Base-by-base conservation (phyloP, 2,888 invertebrate species). In the Myopa tessellatipennis region DNA sequence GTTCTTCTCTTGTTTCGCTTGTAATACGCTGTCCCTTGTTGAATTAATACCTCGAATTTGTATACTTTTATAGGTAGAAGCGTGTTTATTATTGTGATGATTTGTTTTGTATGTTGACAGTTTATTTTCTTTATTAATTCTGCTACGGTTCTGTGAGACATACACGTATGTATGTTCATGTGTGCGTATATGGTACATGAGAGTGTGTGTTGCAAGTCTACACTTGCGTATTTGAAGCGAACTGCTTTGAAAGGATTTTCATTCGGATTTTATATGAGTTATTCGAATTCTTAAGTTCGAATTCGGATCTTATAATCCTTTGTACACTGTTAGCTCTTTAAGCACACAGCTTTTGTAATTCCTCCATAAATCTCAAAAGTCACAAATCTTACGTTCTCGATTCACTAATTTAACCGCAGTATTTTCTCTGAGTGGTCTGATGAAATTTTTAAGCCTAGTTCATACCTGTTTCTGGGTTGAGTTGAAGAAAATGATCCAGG, bases 71-170 rank as follows among this genome's bases (percentile, higher is more conserved):
- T 79, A 77, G 78, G 72, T 58, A 61, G 61, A 84, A 82, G 77
- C 80, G 77, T 82, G 83, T 81, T 86, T 84, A 86, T 85, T 85
- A 84, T 84, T 83, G 81, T 80, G 79, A 76, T 83, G 85, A 85
- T 86, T 83, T 82, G 85, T 83, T 83, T 79, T 86, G 85, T 85
- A 85, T 85, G 86, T 84, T 85, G 85, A 86, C 86, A 86, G 79
- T 78, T 77, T 79, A 78, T 79, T 79, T 79, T 79, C 77, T 77
- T 79, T 79, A 78, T 74, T 79, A 79, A 79, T 76, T 76, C 75
- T 76, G 69, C 70, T 68, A 75, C 45, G 63, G 69, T 74, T 76
- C 63, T 67, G 14, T 8, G 65, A 36, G 65, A 55, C n/a, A 12
- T 55, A 55, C 14, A 55, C n/a, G 12, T n/a, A 34, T 18, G 61